A percentile compares a stretch with the other conserved stretches of the same genome.
Evolutionary conservation across 2,113 vertebrate species (phyloP).

Genomic region (Hemicordylus capensis): DNA sequence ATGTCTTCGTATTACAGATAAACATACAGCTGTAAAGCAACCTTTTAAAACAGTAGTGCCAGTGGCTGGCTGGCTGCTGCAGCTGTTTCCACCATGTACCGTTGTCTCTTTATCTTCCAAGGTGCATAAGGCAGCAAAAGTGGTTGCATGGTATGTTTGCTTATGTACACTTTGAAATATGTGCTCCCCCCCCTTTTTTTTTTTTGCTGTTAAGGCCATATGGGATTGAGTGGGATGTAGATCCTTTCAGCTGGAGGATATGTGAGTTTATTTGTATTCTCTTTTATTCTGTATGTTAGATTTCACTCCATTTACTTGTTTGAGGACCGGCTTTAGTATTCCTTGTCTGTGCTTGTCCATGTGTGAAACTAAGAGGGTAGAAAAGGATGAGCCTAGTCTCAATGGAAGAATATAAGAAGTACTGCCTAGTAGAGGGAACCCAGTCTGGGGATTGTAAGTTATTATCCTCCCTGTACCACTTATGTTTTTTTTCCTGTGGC

Average conservation of each 20-base stretch:
- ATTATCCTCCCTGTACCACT: background rate
- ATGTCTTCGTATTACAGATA: accelerated
- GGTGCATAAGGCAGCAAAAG: background rate
- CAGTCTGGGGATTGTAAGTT: accelerated
- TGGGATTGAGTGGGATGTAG: background rate
- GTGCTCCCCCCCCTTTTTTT: no score
- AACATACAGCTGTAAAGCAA: background rate
- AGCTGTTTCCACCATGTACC: background rate
- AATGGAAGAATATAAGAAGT: accelerated
- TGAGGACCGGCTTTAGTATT: background rate
- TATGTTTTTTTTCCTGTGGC: accelerated
- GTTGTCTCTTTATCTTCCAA: slow-evolving; percentile 8
- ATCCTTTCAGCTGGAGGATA: background rate
- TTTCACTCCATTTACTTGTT: slow-evolving; percentile 13
- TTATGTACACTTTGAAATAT: background rate
- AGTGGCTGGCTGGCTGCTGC: background rate
- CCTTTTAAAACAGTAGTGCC: background rate
- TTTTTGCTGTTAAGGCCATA: background rate
- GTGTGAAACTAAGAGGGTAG: background rate
- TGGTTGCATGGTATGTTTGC: background rate
- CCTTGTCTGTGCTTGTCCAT: background rate
- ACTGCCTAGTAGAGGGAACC: accelerated
- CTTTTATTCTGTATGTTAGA: background rate
- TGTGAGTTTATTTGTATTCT: background rate
- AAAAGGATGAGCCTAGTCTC: background rate